Percentiles rank a stretch among this genome's conserved stretches.
Conservation (phyloP, 2,113 vertebrate genomes). For the Mastomys natalensis region DNA sequence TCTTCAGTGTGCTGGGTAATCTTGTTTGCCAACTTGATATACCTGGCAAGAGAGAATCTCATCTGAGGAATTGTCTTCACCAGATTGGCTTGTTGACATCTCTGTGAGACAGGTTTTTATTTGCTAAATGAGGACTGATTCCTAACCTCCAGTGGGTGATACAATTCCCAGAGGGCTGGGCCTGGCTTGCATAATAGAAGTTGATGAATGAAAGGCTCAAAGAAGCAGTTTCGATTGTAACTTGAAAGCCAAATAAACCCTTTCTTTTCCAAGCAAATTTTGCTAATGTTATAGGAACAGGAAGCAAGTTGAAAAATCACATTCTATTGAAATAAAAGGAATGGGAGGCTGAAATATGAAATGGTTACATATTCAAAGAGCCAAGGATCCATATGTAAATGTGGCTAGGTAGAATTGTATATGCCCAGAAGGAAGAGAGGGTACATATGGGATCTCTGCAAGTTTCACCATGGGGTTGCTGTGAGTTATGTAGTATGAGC, state of each 20-base stretch:
- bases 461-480: neutral
- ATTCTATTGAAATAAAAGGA: conserved; percentile 17
- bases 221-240: neutral
- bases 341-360: neutral
- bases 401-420: neutral
- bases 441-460: neutral
- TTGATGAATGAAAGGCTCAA: neutral
- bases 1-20: neutral
- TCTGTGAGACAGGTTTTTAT: neutral
- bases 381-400: neutral
- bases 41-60: neutral
- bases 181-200: neutral
- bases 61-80: neutral
- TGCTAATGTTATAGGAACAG: neutral
- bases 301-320: no score
- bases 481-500: neutral
- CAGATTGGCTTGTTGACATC: neutral
- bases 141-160: neutral
- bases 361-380: neutral
- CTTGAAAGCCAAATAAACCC: neutral
- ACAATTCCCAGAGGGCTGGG: no score
- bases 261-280: neutral
- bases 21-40: neutral
- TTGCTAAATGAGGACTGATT: neutral
- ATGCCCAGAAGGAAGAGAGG: neutral